phyloP scores from a whole-genome alignment of 2,797 vertebrate species.

The Scolopax bukidnonensis region DNA sequence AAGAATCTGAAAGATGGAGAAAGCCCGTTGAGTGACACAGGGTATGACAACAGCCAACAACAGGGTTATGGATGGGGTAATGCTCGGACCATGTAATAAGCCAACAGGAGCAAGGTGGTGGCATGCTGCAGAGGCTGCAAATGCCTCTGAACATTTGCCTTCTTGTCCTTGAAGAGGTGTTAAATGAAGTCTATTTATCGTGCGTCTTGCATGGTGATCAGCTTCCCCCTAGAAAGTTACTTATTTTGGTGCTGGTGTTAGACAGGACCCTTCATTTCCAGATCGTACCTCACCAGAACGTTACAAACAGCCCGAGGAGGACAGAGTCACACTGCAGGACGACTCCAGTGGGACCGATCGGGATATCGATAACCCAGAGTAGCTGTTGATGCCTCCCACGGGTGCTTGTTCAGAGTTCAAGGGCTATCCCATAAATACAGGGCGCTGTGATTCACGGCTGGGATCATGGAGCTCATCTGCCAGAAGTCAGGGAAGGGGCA shows the following conservation, averaged over 20 bases:
- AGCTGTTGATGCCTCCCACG: not conserved
- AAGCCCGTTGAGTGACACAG: rapidly evolving
- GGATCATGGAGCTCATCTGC: not conserved
- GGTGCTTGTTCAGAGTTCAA: not conserved
- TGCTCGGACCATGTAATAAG: not conserved
- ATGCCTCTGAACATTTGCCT: not conserved
- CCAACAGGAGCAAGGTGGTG: not conserved
- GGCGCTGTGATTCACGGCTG: rapidly evolving
- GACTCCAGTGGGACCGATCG: not conserved
- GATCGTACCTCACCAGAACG: rapidly evolving
- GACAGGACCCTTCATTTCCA: not conserved
- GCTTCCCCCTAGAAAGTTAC: not conserved
- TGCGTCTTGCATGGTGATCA: not conserved
- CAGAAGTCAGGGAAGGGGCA: not conserved
- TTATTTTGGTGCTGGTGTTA: not conserved
- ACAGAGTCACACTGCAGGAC: not conserved
- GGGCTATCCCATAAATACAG: not conserved
- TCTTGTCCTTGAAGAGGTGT: not conserved
- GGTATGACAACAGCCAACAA: rapidly evolving
- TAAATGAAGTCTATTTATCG: not conserved
- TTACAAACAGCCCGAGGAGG: not conserved
- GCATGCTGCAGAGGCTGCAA: not conserved
- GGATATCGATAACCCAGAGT: not conserved
- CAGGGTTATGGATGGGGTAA: not conserved
- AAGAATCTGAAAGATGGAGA: not conserved